phyloP scores from a whole-genome alignment of 2,888 invertebrate species.

The Pimpla rufipes region DNA sequence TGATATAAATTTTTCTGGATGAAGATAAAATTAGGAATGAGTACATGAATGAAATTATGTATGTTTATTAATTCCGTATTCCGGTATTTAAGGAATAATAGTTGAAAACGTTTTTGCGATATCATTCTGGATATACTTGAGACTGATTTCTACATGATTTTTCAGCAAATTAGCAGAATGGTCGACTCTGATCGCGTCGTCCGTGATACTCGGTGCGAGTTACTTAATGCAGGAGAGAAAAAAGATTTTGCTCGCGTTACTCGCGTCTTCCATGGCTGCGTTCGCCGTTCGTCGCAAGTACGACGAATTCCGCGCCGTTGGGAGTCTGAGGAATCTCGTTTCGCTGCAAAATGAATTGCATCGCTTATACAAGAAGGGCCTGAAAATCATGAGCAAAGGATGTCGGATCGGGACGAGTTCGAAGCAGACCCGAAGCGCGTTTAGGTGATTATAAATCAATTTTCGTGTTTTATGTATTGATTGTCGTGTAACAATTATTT shows the following conservation, averaged over 20 bases:
- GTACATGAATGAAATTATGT: too few species aligned
- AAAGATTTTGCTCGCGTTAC: constrained; percentile 61
- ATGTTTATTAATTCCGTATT: too few species aligned
- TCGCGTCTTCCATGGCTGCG: constrained; percentile 69
- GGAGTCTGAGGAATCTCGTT: constrained; percentile 73
- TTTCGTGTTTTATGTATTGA: too few species aligned
- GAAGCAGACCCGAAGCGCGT: constrained; percentile 71
- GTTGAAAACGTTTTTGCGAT: too few species aligned
- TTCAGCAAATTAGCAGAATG: constrained; percentile 72
- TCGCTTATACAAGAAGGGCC: constrained; percentile 74
- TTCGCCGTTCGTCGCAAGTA: constrained; percentile 70
- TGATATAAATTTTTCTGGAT: too few species aligned
- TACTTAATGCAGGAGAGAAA: constrained; percentile 66
- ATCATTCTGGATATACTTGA: too few species aligned
- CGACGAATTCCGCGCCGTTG: constrained; percentile 62
- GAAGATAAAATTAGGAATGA: too few species aligned
- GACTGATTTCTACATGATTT: too few species aligned
- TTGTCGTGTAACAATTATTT: neutral
- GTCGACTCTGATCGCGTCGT: constrained; percentile 70
- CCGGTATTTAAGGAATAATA: too few species aligned
- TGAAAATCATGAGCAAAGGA: constrained; percentile 78
- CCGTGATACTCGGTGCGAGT: constrained; percentile 68
- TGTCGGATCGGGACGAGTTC: constrained; percentile 73
- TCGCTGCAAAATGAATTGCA: constrained; percentile 78
- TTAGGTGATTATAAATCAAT: constrained; percentile 75